Percentiles rank a stretch among this genome's conserved stretches.
Conservation (phyloP, 2,113 vertebrate genomes). For the Proteles cristata region DNA sequence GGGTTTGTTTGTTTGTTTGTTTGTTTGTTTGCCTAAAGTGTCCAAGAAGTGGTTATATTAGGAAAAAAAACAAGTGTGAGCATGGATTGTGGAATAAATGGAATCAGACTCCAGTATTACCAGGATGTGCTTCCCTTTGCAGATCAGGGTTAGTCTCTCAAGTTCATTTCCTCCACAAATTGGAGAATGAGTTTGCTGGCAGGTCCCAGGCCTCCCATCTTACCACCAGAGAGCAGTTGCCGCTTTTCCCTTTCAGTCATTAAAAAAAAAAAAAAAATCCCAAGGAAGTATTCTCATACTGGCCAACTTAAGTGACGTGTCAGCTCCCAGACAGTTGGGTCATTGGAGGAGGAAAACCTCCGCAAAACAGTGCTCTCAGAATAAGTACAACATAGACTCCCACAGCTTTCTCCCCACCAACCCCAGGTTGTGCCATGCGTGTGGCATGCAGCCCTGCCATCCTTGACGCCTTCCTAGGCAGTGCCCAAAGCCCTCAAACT, state of each 20-base stretch:
- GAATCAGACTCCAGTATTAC: background rate
- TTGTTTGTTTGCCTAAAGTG: background rate
- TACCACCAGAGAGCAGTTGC: background rate
- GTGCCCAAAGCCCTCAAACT: too few species aligned
- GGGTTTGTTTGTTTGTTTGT: background rate
- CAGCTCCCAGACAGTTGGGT: background rate
- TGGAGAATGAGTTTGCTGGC: background rate
- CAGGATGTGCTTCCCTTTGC: background rate
- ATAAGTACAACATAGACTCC: background rate
- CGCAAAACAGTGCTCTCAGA: background rate
- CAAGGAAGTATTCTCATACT: slow-evolving; percentile 8
- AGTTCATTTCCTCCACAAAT: background rate
- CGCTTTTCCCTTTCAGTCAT: background rate
- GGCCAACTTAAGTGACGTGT: background rate
- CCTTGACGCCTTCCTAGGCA: too few species aligned
- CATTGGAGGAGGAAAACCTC: background rate
- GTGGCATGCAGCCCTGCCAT: fast-evolving
- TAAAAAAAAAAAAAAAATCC: too few species aligned
- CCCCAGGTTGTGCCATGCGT: background rate
- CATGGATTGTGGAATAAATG: background rate
- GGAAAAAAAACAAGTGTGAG: background rate
- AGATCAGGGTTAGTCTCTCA: background rate
- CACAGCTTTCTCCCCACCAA: background rate
- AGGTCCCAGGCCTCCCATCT: background rate
- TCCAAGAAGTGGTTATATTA: background rate